Percentiles rank a stretch among this genome's conserved stretches.
These are phyloP conservation scores for Plebejus anna DNA, from an alignment of 2,888 invertebrate species.

Conservation along the genomic window DNA sequence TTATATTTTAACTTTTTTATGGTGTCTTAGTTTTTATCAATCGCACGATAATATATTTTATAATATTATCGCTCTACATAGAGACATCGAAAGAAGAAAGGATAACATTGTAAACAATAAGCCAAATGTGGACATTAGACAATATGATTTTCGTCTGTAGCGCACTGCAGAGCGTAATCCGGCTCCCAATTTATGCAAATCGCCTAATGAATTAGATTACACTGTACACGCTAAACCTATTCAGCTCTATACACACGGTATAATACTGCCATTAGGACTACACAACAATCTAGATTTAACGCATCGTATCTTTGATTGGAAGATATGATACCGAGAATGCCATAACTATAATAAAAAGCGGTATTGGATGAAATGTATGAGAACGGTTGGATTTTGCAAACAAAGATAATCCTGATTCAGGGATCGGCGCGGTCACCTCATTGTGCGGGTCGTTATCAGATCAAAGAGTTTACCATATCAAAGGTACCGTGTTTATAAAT, in stretches of 20 bases:
- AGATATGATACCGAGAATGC: not conserved
- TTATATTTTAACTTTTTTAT: not conserved
- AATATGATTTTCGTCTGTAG: not conserved
- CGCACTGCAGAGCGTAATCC: constrained; percentile 11
- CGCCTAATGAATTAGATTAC: constrained; percentile 27
- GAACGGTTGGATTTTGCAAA: not conserved
- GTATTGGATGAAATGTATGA: not conserved
- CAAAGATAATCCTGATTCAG: constrained; percentile 24
- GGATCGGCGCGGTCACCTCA: constrained; percentile 26
- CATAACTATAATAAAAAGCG: not conserved
- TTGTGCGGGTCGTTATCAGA: constrained; percentile 23
- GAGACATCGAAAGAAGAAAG: too few species aligned
- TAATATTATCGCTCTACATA: too few species aligned
- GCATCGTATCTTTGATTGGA: not conserved
- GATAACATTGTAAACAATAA: not conserved
- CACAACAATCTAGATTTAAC: not conserved
- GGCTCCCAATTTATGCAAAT: constrained; percentile 25
- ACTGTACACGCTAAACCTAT: not conserved
- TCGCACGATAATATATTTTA: too few species aligned
- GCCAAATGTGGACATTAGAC: not conserved
- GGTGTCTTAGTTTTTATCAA: too few species aligned
- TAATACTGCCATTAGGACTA: constrained; percentile 5
- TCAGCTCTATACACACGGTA: not conserved
- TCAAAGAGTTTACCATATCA: constrained; percentile 22
- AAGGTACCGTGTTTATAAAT: constrained; percentile 19